These are phyloP conservation scores for Pan troglodytes DNA, from an alignment of 2,113 vertebrate species.

Conservation along the genomic window DNA sequence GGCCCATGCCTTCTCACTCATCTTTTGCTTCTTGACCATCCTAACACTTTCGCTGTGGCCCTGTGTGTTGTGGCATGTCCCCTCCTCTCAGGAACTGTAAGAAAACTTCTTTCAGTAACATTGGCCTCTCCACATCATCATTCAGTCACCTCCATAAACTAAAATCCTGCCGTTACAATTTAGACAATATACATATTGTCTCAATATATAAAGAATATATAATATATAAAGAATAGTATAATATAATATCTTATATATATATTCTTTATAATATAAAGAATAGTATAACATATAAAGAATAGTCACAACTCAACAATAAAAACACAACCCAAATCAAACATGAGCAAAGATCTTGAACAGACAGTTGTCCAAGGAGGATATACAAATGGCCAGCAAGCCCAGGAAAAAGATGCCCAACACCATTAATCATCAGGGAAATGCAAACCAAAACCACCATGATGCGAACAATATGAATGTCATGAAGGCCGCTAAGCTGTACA, in stretches of 20 bases:
- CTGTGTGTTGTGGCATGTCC: not conserved
- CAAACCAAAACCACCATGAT: not conserved
- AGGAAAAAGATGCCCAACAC: not conserved
- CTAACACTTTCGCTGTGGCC: accelerated
- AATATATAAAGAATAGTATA: no score
- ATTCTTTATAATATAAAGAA: not conserved
- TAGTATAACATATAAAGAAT: not conserved
- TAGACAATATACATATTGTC: not conserved
- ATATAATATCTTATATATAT: no score
- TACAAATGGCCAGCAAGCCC: not conserved
- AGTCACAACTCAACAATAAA: not conserved
- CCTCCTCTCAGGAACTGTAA: not conserved
- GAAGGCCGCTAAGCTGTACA: not conserved
- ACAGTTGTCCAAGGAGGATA: not conserved
- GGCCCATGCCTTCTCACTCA: no score
- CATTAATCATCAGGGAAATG: not conserved
- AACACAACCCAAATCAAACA: not conserved
- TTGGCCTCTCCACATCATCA: not conserved
- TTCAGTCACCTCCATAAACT: not conserved
- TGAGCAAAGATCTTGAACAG: not conserved
- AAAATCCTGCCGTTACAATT: not conserved
- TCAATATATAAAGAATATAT: no score
- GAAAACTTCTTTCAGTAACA: not conserved
- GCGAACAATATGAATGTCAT: not conserved
- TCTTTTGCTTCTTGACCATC: not conserved